Evolutionary conservation across 2,888 invertebrate genomes (phyloP).

Genomic region (Melanostoma mellinum): DNA sequence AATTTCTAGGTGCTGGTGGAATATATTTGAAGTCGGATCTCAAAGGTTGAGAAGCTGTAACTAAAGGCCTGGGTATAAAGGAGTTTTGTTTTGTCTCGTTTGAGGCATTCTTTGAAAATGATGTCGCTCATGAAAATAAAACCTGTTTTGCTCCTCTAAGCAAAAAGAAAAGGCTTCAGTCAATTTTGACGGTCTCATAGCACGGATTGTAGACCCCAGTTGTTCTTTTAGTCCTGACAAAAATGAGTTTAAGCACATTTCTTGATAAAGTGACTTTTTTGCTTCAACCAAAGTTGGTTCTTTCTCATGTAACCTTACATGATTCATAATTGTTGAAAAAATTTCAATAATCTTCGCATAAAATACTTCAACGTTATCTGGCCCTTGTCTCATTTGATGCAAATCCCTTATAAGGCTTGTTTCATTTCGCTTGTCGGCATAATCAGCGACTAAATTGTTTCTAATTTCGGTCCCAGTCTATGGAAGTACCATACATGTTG

Average conservation of each 20-base stretch:
- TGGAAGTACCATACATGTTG: slow-evolving; percentile 2
- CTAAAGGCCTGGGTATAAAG: slow-evolving; percentile 2
- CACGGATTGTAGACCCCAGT: slow-evolving; percentile 69
- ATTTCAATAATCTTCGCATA: slow-evolving; percentile 61
- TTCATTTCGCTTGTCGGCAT: slow-evolving; percentile 56
- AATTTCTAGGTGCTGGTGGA: slow-evolving; percentile 1
- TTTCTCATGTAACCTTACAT: slow-evolving; percentile 61
- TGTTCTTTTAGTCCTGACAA: slow-evolving; percentile 70
- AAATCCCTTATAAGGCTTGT: slow-evolving; percentile 36
- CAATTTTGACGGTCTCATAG: slow-evolving; percentile 69
- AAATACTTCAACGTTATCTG: slow-evolving; percentile 12
- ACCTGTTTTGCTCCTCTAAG: slow-evolving; percentile 63
- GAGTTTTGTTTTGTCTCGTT: slow-evolving; percentile 1
- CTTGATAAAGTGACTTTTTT: slow-evolving; percentile 62
- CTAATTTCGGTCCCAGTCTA: slow-evolving; percentile 54
- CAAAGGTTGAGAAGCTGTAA: not conserved
- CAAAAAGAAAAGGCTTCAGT: slow-evolving; percentile 63
- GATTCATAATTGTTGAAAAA: slow-evolving; percentile 59
- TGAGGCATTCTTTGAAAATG: slow-evolving; percentile 9
- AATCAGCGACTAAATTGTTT: slow-evolving; percentile 52
- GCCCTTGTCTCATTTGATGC: slow-evolving; percentile 11
- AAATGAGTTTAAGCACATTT: slow-evolving; percentile 73
- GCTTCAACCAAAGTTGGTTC: slow-evolving; percentile 49
- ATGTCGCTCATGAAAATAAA: slow-evolving; percentile 30
- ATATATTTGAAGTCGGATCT: not conserved